phyloP scores from a whole-genome alignment of 2,888 invertebrate species.

The Linnaemya vulpina region DNA sequence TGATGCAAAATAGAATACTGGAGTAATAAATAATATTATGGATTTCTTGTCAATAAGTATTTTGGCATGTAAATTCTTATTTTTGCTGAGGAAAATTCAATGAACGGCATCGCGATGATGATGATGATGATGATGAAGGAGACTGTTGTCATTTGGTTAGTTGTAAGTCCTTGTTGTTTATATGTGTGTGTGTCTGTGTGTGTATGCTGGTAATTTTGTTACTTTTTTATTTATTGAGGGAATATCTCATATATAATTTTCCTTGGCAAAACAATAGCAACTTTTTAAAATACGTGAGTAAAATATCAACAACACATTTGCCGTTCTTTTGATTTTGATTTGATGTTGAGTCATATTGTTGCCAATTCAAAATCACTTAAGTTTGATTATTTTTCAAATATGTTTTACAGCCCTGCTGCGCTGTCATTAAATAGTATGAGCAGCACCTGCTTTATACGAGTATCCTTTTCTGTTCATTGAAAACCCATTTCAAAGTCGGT shows the following conservation, averaged over 20 bases:
- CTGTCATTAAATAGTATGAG: no score
- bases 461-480: no score
- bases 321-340: conserved; percentile 41
- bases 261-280: conserved; percentile 60
- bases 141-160: conserved; percentile 31
- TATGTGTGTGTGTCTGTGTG: background rate
- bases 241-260: conserved; percentile 5
- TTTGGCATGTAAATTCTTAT: conserved; percentile 10
- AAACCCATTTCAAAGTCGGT: no score
- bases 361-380: conserved; percentile 66
- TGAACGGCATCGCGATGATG: conserved; percentile 1
- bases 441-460: no score
- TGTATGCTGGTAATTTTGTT: background rate
- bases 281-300: conserved; percentile 63
- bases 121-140: conserved; percentile 29
- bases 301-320: conserved; percentile 48
- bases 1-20: conserved; percentile 2
- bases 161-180: no score
- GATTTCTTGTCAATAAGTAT: conserved; percentile 58
- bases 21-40: conserved; percentile 63
- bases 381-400: conserved; percentile 28
- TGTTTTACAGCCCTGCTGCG: background rate
- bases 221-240: background rate
- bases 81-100: background rate
- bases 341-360: conserved; percentile 29